Base-by-base conservation (phyloP, 2,888 invertebrate species). In the Vanessa cardui region DNA sequence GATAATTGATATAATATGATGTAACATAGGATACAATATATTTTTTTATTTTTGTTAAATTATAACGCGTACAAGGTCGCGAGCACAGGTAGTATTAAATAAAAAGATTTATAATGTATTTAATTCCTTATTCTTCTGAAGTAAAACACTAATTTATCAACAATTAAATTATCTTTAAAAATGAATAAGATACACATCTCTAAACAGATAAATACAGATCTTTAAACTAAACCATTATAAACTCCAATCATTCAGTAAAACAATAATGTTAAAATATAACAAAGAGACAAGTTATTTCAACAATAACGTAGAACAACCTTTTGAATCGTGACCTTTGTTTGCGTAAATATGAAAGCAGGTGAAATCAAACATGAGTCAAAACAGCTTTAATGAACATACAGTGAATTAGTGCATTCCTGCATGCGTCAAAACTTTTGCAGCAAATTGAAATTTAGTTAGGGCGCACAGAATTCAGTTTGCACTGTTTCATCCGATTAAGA, bases 361-460 rank as follows among this genome's bases (percentile, higher is more conserved):
- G 47, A 68, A 65, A 68, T 77, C 76, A 76, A 78, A 79, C 75
- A 76, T 66, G 63, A 70, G 74, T 73, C 73, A 74, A 67, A 56
- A 67, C 64, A 72, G 72, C 73, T 77, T 76, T 78, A 77, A 80
- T 77, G 74, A 78, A 78, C 76, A 75, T 73, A 70, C 71, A 71
- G 67, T 70, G 75, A 77, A 79, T 79, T 78, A 77, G 75, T 75
- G 74, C 74, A 78, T 77, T 77, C 74, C 75, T 69, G 70, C 68
- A 70, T 70, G 63, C 69, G 70, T 69, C 72, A 70, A 72, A 74
- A 75, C 69, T 75, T 73, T 71, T 59, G 61, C 61, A 62, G 64
- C 56, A 64, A 71, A 73, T 73, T 74, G 72, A 70, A 74, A 72
- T 73, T 72, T 63, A 72, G 71, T 68, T 69, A 62, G 64, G 31